Conservation (phyloP, 2,797 vertebrate species). For the Podarcis lilfordi region DNA sequence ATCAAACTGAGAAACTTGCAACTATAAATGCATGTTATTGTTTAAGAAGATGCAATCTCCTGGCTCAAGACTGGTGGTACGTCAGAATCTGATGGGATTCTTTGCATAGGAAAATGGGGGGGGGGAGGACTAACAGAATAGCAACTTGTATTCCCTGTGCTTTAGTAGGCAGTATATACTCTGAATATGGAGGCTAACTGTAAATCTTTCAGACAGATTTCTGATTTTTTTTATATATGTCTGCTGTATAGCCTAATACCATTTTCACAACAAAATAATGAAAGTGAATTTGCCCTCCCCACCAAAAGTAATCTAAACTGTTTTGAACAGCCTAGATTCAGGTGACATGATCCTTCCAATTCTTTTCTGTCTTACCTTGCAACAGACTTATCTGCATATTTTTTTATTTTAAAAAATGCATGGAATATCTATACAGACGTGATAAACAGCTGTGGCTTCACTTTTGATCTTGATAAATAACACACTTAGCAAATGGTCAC, state of each 20-base stretch:
- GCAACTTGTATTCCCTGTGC: too few relatives aligned
- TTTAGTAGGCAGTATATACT: too few relatives aligned
- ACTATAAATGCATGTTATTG: conserved; percentile 24
- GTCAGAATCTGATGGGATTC: neutral
- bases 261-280: neutral
- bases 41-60: neutral
- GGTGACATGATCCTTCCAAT: conserved; percentile 79
- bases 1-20: conserved; percentile 45
- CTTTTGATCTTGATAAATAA: conserved; percentile 75
- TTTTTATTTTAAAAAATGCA: too few relatives aligned
- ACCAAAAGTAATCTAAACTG: too few relatives aligned
- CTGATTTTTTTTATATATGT: too few relatives aligned
- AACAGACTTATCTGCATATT: conserved; percentile 71
- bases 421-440: conserved; percentile 74
- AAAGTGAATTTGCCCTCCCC: too few relatives aligned
- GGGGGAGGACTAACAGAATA: too few relatives aligned
- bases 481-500: conserved; percentile 61
- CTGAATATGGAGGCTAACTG: too few relatives aligned
- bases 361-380: conserved; percentile 66
- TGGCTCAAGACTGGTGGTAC: neutral
- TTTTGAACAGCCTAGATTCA: neutral
- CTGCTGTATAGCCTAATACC: too few relatives aligned
- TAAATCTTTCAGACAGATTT: too few relatives aligned
- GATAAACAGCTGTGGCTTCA: conserved; percentile 79
- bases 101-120: neutral